Evolutionary conservation across 2,797 vertebrate species (phyloP).

Genomic region (Hippocampus kuda): DNA sequence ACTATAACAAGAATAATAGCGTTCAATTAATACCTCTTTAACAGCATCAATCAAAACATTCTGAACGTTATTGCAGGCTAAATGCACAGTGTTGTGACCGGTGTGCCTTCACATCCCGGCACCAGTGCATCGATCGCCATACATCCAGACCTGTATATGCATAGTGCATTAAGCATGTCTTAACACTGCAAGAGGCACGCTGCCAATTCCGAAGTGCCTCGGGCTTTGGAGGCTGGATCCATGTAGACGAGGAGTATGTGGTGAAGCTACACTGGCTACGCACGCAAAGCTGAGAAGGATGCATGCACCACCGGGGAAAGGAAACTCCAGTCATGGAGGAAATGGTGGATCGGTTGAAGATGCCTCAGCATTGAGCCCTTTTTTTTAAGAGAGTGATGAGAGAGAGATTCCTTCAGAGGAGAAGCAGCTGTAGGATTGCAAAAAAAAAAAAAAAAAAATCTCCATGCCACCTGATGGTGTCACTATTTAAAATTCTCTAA

Average conservation of each 20-base stretch:
- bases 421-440: not conserved
- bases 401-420: not conserved
- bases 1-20: no score
- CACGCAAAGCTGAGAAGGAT: slow-evolving; percentile 42
- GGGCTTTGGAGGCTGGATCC: slow-evolving; percentile 27
- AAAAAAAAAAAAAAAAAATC: not conserved
- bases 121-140: slow-evolving; percentile 42
- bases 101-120: slow-evolving; percentile 1
- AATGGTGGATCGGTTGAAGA: slow-evolving; percentile 41
- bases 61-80: not conserved
- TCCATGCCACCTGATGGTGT: slow-evolving; percentile 16
- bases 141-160: slow-evolving; percentile 27
- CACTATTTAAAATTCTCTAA: slow-evolving; percentile 7
- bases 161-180: slow-evolving; percentile 32
- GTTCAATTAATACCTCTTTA: no score
- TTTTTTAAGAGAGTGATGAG: not conserved
- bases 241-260: slow-evolving; percentile 26
- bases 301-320: slow-evolving; percentile 32
- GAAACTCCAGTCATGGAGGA: slow-evolving; percentile 33
- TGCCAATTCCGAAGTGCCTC: slow-evolving; percentile 31
- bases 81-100: not conserved
- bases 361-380: slow-evolving; percentile 21
- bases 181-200: slow-evolving; percentile 19
- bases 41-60: not conserved
- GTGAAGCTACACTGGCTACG: slow-evolving; percentile 12